Conservation (phyloP, 2,888 invertebrate species). For the Leptura quadrifasciata region DNA sequence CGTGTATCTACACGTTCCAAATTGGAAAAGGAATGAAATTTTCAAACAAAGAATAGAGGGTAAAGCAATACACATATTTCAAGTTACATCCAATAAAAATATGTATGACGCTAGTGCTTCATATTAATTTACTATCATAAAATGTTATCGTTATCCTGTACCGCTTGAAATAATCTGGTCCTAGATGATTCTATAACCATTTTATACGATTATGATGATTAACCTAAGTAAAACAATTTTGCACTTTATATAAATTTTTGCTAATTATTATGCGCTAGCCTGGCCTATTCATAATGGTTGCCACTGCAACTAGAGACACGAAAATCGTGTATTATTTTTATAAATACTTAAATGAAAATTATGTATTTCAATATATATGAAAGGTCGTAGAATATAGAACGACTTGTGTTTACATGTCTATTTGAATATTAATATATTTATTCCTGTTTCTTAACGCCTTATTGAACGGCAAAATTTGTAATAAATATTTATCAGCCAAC, state of each 20-base stretch:
- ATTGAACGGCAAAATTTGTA: neutral
- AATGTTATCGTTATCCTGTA: neutral
- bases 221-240: neutral
- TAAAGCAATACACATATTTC: neutral
- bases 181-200: neutral
- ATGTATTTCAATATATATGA: too few relatives aligned
- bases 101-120: neutral
- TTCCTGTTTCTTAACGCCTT: neutral
- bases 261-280: too few relatives aligned
- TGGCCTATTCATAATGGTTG: too few relatives aligned
- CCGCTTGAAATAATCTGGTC: neutral
- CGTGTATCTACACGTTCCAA: neutral
- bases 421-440: neutral
- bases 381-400: too few relatives aligned
- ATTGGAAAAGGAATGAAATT: neutral
- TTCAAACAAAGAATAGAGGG: neutral
- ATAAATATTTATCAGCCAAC: neutral
- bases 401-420: too few relatives aligned
- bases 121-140: neutral
- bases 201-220: too few relatives aligned
- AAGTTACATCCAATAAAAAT: neutral
- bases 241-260: too few relatives aligned
- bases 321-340: too few relatives aligned
- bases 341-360: too few relatives aligned
- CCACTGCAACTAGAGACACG: too few relatives aligned